Conservation (phyloP, 35 echinoderm and acorn worm species). For the Diadema setosum region DNA sequence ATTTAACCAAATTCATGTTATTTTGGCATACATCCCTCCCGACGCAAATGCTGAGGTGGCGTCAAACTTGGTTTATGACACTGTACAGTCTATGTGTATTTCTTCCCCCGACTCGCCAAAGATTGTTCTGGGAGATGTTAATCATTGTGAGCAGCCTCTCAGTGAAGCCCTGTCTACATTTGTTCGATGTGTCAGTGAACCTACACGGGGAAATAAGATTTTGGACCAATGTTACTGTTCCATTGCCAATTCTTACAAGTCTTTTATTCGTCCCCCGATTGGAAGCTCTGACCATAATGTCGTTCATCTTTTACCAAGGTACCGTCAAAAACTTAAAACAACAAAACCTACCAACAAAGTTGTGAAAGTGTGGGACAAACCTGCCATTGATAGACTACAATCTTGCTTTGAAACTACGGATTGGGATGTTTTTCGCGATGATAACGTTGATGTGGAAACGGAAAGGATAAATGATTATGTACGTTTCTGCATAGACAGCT, state of each 20-base stretch:
- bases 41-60: no score
- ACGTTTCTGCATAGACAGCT: not conserved
- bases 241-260: not conserved
- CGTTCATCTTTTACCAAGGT: not conserved
- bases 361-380: not conserved
- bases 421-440: not conserved
- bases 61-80: no score
- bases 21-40: no score
- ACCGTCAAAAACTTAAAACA: slow-evolving; percentile 1
- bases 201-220: not conserved
- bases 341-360: not conserved
- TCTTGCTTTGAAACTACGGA: not conserved
- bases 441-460: not conserved
- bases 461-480: not conserved
- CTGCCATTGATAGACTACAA: not conserved
- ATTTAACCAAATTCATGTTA: no score
- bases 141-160: not conserved
- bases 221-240: not conserved
- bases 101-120: no score
- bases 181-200: not conserved
- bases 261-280: not conserved
- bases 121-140: slow-evolving; percentile 1
- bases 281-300: slow-evolving; percentile 16
- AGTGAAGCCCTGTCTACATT: not conserved
- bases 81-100: no score